phyloP scores from a whole-genome alignment of 2,888 invertebrate genomes.

The Lasiommata megera region DNA sequence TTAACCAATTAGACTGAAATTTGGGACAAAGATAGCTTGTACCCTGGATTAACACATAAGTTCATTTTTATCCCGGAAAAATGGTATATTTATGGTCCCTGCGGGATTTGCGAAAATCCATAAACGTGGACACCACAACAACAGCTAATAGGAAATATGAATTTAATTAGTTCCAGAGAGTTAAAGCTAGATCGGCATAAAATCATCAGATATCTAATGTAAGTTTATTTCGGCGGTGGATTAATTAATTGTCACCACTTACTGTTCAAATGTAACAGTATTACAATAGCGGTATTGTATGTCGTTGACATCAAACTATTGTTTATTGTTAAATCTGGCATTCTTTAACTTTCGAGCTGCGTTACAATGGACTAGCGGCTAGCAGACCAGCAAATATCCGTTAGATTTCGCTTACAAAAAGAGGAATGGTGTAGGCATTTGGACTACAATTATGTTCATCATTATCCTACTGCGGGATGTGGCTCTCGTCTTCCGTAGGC shows the following conservation, averaged over 20 bases:
- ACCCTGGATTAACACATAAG: no score
- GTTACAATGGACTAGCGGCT: constrained; percentile 27
- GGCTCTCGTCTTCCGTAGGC: no score
- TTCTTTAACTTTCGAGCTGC: constrained; percentile 33
- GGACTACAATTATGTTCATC: neutral
- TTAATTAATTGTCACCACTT: constrained; percentile 38
- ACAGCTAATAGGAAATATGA: constrained; percentile 11
- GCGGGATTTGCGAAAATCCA: no score
- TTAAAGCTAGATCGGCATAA: neutral
- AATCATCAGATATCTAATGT: neutral
- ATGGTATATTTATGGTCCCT: no score
- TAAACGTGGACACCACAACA: no score
- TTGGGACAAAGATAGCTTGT: no score
- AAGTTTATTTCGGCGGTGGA: constrained; percentile 34
- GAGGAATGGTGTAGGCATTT: neutral
- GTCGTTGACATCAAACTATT: constrained; percentile 56
- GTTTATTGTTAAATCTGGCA: constrained; percentile 45
- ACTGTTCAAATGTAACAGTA: constrained; percentile 35
- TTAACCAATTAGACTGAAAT: no score
- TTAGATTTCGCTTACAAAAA: constrained; percentile 6
- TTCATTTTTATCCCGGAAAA: no score
- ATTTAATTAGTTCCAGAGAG: neutral
- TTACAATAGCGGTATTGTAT: constrained; percentile 42
- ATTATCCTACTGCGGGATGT: neutral
- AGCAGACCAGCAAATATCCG: constrained; percentile 16